phyloP scores from a whole-genome alignment of 1,140 invertebrate genomes.

The Drosophila pectinifera region DNA sequence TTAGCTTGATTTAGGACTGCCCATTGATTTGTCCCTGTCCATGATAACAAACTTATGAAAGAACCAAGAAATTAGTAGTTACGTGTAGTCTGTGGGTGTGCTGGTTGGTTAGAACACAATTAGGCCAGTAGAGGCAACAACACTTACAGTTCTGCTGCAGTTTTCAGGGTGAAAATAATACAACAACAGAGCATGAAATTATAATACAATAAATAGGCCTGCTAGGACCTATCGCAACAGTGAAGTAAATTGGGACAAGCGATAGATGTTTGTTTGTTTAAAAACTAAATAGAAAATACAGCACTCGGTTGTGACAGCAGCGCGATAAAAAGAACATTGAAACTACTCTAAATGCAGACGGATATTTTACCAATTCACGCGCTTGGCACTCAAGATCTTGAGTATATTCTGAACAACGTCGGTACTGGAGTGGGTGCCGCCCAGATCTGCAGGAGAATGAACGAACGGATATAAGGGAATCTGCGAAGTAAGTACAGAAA shows the following conservation, averaged over 20 bases:
- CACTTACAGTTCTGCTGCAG: slow-evolving; percentile 73
- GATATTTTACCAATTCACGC: slow-evolving; percentile 84
- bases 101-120: slow-evolving; percentile 39
- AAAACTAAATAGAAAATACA: slow-evolving; percentile 63
- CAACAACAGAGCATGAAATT: slow-evolving; percentile 68
- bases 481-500: neutral
- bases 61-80: slow-evolving; percentile 23
- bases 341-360: slow-evolving; percentile 35
- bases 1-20: neutral
- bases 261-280: slow-evolving; percentile 40
- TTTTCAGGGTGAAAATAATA: slow-evolving; percentile 64
- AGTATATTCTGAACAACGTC: slow-evolving; percentile 90
- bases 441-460: slow-evolving; percentile 86
- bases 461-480: neutral
- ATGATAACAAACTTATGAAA: neutral
- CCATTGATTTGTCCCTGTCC: neutral
- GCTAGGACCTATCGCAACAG: slow-evolving; percentile 30
- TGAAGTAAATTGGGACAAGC: slow-evolving; percentile 67
- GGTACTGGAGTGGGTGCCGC: slow-evolving; percentile 88
- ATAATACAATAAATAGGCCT: slow-evolving; percentile 47
- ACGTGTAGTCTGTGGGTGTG: slow-evolving; percentile 36
- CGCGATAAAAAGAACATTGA: slow-evolving; percentile 36
- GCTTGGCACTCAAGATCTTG: slow-evolving; percentile 86
- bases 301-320: slow-evolving; percentile 37
- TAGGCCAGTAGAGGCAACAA: slow-evolving; percentile 34